Percentiles rank a stretch among this genome's conserved stretches.
These are phyloP conservation scores for Brachyrhaphis roseni DNA, from an alignment of 2,797 vertebrate genomes.

Conservation along the genomic window DNA sequence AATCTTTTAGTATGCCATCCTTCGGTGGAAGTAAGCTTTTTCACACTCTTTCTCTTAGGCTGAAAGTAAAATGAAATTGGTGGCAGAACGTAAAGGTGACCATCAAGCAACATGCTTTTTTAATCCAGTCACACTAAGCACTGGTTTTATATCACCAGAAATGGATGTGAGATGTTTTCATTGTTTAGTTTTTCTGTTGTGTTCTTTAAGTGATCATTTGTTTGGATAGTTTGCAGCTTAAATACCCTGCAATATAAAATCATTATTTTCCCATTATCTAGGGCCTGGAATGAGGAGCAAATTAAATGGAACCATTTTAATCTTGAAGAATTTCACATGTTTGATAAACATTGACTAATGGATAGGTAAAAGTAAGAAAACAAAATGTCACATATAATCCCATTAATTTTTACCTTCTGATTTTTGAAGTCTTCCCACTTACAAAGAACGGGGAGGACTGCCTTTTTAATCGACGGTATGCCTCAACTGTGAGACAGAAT, in stretches of 20 bases:
- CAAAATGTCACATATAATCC: neutral
- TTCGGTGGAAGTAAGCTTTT: neutral
- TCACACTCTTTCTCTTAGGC: neutral
- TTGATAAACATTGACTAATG: neutral
- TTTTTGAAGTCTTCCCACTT: neutral
- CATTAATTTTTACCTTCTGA: neutral
- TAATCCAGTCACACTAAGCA: neutral
- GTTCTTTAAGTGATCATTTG: conserved; percentile 1
- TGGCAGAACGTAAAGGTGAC: neutral
- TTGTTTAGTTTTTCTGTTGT: neutral
- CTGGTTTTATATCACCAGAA: conserved; percentile 7
- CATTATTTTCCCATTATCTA: conserved; percentile 8
- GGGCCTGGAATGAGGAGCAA: conserved; percentile 5
- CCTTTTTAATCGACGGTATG: neutral
- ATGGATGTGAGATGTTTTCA: neutral
- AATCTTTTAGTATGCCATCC: neutral
- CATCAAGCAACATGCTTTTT: neutral
- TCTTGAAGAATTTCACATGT: neutral
- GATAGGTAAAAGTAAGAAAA: neutral
- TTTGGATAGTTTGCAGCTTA: conserved; percentile 7
- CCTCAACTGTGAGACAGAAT: neutral
- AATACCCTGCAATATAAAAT: neutral
- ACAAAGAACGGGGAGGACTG: neutral
- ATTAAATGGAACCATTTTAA: conserved; percentile 13
- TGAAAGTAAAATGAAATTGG: neutral